Conservation (phyloP, 2,888 invertebrate genomes). For the Chesias legatella region DNA sequence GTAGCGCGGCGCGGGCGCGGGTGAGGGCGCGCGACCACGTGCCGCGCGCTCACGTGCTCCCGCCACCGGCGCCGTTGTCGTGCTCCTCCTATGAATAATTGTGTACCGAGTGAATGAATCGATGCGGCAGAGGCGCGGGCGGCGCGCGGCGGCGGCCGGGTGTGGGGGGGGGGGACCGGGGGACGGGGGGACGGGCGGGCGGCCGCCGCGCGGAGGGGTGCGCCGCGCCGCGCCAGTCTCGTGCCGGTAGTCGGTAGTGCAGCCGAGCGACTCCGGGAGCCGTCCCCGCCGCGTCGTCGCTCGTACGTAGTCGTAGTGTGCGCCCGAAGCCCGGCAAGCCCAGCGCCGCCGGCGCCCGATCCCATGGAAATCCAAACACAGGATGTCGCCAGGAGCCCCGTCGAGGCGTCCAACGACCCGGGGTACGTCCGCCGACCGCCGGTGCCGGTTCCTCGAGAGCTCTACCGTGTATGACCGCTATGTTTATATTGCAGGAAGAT, state of each 20-base stretch:
- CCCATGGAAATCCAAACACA: slow-evolving; percentile 89
- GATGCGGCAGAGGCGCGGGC: slow-evolving; percentile 67
- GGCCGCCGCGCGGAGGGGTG: slow-evolving; percentile 65
- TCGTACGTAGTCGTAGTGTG: slow-evolving; percentile 83
- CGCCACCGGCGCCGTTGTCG: slow-evolving; percentile 62
- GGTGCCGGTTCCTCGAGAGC: slow-evolving; percentile 32
- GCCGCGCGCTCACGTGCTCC: slow-evolving; percentile 75
- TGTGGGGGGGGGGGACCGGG: slow-evolving; percentile 50
- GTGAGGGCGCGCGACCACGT: slow-evolving; percentile 64
- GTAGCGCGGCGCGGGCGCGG: slow-evolving; percentile 38
- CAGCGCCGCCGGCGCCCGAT: slow-evolving; percentile 66
- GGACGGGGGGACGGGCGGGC: slow-evolving; percentile 49
- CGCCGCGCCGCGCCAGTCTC: slow-evolving; percentile 82
- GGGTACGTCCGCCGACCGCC: slow-evolving; percentile 82
- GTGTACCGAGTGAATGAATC: slow-evolving; percentile 78
- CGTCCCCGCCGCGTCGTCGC: slow-evolving; percentile 80
- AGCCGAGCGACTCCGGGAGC: slow-evolving; percentile 83
- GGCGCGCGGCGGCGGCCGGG: slow-evolving; percentile 48
- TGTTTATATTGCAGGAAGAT: slow-evolving; percentile 96
- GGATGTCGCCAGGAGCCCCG: slow-evolving; percentile 90
- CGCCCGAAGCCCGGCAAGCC: slow-evolving; percentile 60
- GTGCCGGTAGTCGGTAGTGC: slow-evolving; percentile 87
- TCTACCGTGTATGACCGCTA: slow-evolving; percentile 57
- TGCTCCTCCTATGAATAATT: slow-evolving; percentile 77
- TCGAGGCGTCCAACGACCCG: slow-evolving; percentile 96